These are phyloP conservation scores for Pelobates cultripes DNA, from an alignment of 2,797 vertebrate species.

Conservation along the genomic window DNA sequence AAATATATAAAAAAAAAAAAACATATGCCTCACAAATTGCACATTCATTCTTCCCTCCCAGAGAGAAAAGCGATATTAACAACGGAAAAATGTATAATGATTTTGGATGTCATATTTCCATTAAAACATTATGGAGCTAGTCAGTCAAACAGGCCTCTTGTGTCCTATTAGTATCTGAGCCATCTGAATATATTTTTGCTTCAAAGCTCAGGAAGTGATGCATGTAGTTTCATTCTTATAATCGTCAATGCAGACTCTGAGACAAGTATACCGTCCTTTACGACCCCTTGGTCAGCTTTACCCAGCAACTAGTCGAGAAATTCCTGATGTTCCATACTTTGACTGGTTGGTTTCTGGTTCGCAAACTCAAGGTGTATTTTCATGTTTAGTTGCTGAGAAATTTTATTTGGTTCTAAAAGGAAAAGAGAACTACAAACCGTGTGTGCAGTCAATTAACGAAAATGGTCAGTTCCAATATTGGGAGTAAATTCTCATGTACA, in stretches of 20 bases:
- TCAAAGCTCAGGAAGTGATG: slow-evolving; percentile 37
- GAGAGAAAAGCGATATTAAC: slow-evolving; percentile 3
- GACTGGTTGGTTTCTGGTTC: no score
- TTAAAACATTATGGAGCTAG: background rate
- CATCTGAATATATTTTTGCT: slow-evolving; percentile 14
- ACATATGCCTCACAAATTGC: slow-evolving; percentile 30
- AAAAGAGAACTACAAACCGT: no score
- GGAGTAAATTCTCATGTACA: no score
- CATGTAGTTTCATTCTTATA: background rate
- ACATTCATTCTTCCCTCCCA: slow-evolving; percentile 17
- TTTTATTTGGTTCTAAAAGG: no score
- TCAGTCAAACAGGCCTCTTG: slow-evolving; percentile 23
- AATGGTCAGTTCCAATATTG: no score
- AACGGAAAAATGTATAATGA: slow-evolving; percentile 3
- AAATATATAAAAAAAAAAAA: background rate
- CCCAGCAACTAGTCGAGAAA: no score
- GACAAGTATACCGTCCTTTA: no score
- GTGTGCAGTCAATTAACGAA: no score
- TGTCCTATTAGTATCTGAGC: slow-evolving; percentile 6
- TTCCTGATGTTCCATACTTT: no score
- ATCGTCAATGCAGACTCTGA: background rate
- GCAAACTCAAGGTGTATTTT: no score
- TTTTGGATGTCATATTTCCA: slow-evolving; percentile 40
- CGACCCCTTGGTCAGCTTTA: no score
- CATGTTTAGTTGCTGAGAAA: no score